phyloP scores from a whole-genome alignment of 2,113 vertebrate species.

The Ophiodon elongatus region DNA sequence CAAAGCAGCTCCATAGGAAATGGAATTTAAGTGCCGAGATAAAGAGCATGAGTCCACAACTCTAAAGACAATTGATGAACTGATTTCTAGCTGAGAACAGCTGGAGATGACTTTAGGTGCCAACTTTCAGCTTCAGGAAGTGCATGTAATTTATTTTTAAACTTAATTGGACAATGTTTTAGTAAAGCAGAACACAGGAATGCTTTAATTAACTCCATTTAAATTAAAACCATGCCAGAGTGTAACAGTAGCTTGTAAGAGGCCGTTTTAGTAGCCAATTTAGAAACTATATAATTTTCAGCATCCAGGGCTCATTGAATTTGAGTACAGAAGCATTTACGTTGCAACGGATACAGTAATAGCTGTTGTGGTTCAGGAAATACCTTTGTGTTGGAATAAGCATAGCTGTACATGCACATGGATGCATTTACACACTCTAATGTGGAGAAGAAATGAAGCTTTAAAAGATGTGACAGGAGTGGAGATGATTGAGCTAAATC shows the following conservation, averaged over 20 bases:
- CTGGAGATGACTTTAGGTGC: neutral
- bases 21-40: conserved; percentile 1
- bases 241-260: neutral
- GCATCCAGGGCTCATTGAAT: neutral
- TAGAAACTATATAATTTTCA: neutral
- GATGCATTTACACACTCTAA: neutral
- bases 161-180: neutral
- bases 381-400: neutral
- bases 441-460: neutral
- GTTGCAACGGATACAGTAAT: neutral
- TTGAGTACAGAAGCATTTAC: neutral
- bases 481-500: conserved; percentile 4
- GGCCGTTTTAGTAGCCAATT: neutral
- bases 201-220: conserved; percentile 42
- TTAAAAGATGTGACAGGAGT: neutral
- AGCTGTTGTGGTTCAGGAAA: neutral
- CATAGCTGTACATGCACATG: neutral
- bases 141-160: neutral
- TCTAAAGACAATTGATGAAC: neutral
- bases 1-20: conserved; percentile 18
- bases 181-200: conserved; percentile 1
- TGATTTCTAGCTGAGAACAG: conserved; percentile 12
- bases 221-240: conserved; percentile 31
- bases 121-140: neutral
- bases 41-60: neutral